Conservation (phyloP, 2,888 invertebrate species). For the Nomada ferruginata region DNA sequence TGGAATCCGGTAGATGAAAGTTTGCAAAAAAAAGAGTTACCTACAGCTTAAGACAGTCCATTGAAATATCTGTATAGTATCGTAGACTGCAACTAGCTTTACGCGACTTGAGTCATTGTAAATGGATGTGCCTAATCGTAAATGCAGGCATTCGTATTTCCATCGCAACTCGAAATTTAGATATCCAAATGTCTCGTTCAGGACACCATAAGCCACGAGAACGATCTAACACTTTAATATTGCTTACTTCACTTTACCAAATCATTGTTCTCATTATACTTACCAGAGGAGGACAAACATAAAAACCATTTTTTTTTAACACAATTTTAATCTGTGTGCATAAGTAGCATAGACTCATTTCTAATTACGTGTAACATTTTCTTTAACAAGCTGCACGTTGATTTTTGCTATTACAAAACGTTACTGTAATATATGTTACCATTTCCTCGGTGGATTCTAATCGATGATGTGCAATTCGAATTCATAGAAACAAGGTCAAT, state of each 20-base stretch:
- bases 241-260: slow-evolving; percentile 24
- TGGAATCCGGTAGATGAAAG: not conserved
- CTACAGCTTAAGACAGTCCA: not conserved
- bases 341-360: slow-evolving; percentile 14
- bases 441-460: slow-evolving; percentile 13
- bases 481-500: not conserved
- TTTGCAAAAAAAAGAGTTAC: not conserved
- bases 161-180: not conserved
- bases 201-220: not conserved
- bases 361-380: not conserved
- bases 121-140: slow-evolving; percentile 23
- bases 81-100: slow-evolving; percentile 36
- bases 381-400: slow-evolving; percentile 46
- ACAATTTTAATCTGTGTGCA: slow-evolving; percentile 6
- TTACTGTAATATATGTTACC: slow-evolving; percentile 9
- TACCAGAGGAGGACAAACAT: not conserved
- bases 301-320: not conserved
- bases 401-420: slow-evolving; percentile 26
- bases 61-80: slow-evolving; percentile 15
- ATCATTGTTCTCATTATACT: not conserved
- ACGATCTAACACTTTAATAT: slow-evolving; percentile 1
- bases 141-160: slow-evolving; percentile 13
- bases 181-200: slow-evolving; percentile 19
- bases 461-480: not conserved
- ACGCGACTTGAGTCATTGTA: slow-evolving; percentile 14